Evolutionary conservation across 2,113 vertebrate species (phyloP).

Genomic region (Eupsittula cactorum): DNA sequence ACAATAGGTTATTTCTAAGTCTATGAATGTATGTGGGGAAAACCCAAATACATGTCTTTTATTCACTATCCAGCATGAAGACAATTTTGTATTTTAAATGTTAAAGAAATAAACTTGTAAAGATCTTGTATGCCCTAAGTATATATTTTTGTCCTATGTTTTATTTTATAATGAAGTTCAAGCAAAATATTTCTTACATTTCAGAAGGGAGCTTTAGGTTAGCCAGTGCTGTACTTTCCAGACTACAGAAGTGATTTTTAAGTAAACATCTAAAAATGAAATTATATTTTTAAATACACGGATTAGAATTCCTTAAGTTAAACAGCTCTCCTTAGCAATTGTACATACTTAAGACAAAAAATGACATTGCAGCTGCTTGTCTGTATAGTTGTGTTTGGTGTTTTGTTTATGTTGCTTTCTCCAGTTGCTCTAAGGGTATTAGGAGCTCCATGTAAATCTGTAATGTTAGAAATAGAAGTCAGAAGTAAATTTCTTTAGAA

Average conservation of each 20-base stretch:
- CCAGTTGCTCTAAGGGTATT: background rate
- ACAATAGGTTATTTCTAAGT: background rate
- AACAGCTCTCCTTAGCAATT: background rate
- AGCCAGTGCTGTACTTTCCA: background rate
- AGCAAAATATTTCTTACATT: background rate
- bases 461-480: background rate
- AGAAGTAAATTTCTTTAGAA: background rate
- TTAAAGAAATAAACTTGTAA: constrained; percentile 60
- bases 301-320: constrained; percentile 3
- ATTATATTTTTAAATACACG: background rate
- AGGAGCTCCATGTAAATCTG: background rate
- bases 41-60: constrained; percentile 28
- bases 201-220: background rate
- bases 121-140: constrained; percentile 16
- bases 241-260: background rate
- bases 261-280: background rate
- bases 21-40: constrained; percentile 33
- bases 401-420: constrained; percentile 2
- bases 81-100: constrained; percentile 20
- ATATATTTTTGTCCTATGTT: constrained; percentile 19
- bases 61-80: background rate
- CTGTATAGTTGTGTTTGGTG: background rate
- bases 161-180: constrained; percentile 11
- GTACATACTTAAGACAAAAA: background rate
- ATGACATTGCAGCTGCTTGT: background rate